Conservation (phyloP, 2,888 invertebrate species). For the Bruchidius siliquastri region DNA sequence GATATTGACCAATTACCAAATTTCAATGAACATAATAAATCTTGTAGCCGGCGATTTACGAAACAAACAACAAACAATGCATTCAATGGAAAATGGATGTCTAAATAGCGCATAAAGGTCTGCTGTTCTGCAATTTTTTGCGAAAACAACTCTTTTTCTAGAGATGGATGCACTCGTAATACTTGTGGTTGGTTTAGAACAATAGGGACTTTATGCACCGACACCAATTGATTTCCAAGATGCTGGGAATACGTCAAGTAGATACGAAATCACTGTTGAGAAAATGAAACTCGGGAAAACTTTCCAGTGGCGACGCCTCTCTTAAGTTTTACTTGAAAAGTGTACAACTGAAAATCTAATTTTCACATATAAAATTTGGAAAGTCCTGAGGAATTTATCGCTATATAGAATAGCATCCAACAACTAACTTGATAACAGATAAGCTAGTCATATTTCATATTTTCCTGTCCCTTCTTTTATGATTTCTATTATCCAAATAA, state of each 20-base stretch:
- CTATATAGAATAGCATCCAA: too few species aligned
- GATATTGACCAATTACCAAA: not conserved
- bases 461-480: too few species aligned
- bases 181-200: not conserved
- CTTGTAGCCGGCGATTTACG: not conserved
- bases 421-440: too few species aligned
- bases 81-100: not conserved
- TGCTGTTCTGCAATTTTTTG: not conserved
- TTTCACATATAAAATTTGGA: too few species aligned
- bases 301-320: too few species aligned
- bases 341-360: too few species aligned
- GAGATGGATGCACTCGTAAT: not conserved
- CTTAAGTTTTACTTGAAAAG: too few species aligned
- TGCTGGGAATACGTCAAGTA: not conserved
- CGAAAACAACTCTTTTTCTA: not conserved
- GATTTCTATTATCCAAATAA: too few species aligned
- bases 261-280: too few species aligned
- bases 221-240: not conserved
- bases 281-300: too few species aligned
- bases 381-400: too few species aligned
- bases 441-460: too few species aligned
- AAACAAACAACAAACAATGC: not conserved
- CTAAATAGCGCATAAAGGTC: not conserved
- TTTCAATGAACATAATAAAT: not conserved
- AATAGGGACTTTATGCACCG: not conserved